Evolutionary conservation across 2,797 vertebrate species (phyloP).

Genomic region (Leptatherina wallacei): DNA sequence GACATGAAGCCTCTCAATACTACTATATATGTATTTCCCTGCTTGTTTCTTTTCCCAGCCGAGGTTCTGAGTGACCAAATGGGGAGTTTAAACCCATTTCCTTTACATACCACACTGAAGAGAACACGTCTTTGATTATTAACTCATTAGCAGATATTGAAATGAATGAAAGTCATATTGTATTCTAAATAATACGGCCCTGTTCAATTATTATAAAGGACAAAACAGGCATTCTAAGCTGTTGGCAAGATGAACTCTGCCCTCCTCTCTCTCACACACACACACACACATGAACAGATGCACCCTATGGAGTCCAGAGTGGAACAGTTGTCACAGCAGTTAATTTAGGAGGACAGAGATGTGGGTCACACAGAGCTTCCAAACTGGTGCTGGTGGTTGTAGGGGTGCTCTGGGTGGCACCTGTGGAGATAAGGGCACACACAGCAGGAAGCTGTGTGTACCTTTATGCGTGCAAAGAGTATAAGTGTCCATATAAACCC

Average conservation of each 20-base stretch:
- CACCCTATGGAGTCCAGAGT: constrained; percentile 25
- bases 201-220: constrained; percentile 59
- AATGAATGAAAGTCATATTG: constrained; percentile 53
- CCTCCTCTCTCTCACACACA: not conserved
- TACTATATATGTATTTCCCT: constrained; percentile 4
- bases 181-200: constrained; percentile 46
- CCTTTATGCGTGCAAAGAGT: not conserved
- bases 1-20: not conserved
- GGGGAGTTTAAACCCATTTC: constrained; percentile 12
- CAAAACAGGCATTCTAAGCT: constrained; percentile 56
- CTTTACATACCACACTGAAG: constrained; percentile 32
- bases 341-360: constrained; percentile 69
- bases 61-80: constrained; percentile 24
- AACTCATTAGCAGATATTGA: constrained; percentile 57
- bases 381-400: constrained; percentile 43
- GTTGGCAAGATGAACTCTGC: constrained; percentile 30
- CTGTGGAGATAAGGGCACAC: constrained; percentile 64
- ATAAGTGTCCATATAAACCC: constrained; percentile 4
- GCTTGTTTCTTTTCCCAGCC: constrained; percentile 17
- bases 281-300: constrained; percentile 6
- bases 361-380: constrained; percentile 40
- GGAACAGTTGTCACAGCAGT: constrained; percentile 63
- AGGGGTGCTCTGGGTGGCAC: constrained; percentile 26
- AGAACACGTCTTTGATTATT: constrained; percentile 50
- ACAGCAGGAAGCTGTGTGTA: constrained; percentile 40